Evolutionary conservation across 2,113 vertebrate genomes (phyloP), one percentile per base, ranked within the genome.

Genomic region (Poeciliopsis turrubarensis): DNA sequence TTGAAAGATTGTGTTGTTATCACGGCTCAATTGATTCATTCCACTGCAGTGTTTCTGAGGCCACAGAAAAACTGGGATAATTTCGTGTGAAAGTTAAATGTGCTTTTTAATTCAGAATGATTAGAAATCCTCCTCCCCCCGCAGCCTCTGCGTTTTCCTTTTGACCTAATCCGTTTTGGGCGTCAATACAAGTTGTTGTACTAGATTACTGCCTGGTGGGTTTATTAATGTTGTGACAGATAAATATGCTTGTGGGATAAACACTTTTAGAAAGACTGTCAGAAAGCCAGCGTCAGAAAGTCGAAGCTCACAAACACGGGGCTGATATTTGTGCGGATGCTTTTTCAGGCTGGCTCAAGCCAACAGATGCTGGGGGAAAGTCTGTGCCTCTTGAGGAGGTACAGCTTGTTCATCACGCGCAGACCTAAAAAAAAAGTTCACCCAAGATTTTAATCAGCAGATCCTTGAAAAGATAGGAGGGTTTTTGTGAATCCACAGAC

Each of bases 281-380:
- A 75, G 9, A 25, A 22, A 74, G 31, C 30, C 5, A 60, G 6
- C 2, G n/a, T 37, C 32, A 70, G 63, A 68, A 39, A 63, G 44
- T 17, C 26, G 32, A 17, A 8, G 0, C 63, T 81, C 25, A 68
- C 2, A 32, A 0, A n/a, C 54, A 71, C 3, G 30, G 51, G 51
- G 10, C 51, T 57, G 51, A 57, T 57, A 57, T n/a, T 9, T 57
- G 51, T 57, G 51, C 51, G 22, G 7, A 8, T 47, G 44, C 44
- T 57, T 57, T 44, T 69, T 66, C 26, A 4, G 47, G 70, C 13
- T 5, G 4, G 37, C 68, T 78, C 70, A 75, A 41, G 64, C 60
- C 60, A 87, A 67, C 76, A 77, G 68, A 78, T 70, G 73, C 57
- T 57, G 1, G 14, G 27, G 54, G 22, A 76, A 82, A 79, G 67